phyloP scores from a whole-genome alignment of 1,140 invertebrate species.

The Cataglyphis hispanica region DNA sequence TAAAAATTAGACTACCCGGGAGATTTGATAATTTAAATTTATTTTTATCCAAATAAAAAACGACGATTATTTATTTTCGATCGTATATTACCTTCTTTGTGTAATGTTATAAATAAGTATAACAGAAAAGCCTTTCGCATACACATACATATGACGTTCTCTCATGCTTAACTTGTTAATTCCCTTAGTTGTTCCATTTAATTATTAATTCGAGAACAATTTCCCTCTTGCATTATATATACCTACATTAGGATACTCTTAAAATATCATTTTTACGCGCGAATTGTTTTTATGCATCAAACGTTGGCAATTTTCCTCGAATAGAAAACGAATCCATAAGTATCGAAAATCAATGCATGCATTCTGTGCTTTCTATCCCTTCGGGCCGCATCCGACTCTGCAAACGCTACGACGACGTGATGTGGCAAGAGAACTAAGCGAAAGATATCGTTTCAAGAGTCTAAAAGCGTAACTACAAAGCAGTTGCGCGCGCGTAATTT shows the following conservation, averaged over 20 bases:
- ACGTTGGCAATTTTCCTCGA: constrained; percentile 10
- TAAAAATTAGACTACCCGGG: neutral
- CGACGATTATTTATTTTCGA: neutral
- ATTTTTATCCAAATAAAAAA: neutral
- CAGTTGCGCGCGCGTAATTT: constrained; percentile 32
- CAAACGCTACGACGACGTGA: constrained; percentile 14
- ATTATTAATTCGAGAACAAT: constrained; percentile 42
- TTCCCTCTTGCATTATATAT: neutral
- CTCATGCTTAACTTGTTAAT: neutral
- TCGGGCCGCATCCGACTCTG: neutral
- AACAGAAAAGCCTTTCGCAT: neutral
- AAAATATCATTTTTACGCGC: constrained; percentile 41
- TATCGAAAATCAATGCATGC: constrained; percentile 56
- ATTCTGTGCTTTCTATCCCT: neutral
- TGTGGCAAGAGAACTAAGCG: constrained; percentile 6
- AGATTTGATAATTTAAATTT: constrained; percentile 32
- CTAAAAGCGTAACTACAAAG: constrained; percentile 39
- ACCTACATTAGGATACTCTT: neutral
- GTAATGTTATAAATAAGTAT: constrained; percentile 35
- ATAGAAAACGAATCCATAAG: constrained; percentile 18
- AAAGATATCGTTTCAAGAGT: constrained; percentile 47
- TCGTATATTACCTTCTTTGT: neutral
- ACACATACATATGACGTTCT: neutral
- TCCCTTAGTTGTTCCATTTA: constrained; percentile 6
- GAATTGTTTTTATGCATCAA: constrained; percentile 18